A percentile compares a stretch with the other conserved stretches of the same genome.
phyloP scores from a whole-genome alignment of 2,888 invertebrate genomes.

The Drosophila kanekoi region DNA sequence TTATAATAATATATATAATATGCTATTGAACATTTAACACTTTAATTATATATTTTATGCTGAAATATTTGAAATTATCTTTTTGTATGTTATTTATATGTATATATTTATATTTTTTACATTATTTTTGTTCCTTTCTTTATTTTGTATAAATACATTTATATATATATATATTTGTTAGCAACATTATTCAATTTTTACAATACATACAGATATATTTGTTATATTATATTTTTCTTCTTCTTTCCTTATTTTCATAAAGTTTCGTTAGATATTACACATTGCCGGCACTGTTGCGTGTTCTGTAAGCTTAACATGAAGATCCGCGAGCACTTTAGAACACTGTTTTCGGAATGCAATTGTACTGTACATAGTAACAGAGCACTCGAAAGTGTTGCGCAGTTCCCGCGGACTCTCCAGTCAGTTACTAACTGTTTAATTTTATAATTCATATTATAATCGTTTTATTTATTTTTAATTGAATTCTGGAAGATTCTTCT shows the following conservation, averaged over 20 bases:
- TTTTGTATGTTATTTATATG: slow-evolving; percentile 29
- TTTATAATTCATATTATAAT: slow-evolving; percentile 18
- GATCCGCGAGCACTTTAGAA: slow-evolving; percentile 15
- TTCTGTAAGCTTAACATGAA: slow-evolving; percentile 19
- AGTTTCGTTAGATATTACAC: slow-evolving; percentile 75
- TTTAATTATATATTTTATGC: slow-evolving; percentile 62
- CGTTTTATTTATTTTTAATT: slow-evolving; percentile 26
- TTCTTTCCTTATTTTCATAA: slow-evolving; percentile 32
- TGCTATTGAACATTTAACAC: slow-evolving; percentile 77
- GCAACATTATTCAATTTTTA: slow-evolving; percentile 46
- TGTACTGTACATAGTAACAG: not conserved
- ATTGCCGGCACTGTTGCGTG: slow-evolving; percentile 74
- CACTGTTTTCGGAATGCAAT: not conserved
- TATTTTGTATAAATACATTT: slow-evolving; percentile 36
- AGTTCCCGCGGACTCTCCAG: slow-evolving; percentile 22
- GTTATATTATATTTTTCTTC: slow-evolving; percentile 7
- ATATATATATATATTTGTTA: slow-evolving; percentile 38
- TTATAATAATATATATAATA: slow-evolving; percentile 56
- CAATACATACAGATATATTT: slow-evolving; percentile 55
- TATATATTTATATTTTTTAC: slow-evolving; percentile 55
- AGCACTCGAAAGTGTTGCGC: slow-evolving; percentile 15
- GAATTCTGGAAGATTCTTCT: slow-evolving; percentile 51
- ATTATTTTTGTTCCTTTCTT: slow-evolving; percentile 26
- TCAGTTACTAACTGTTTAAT: not conserved
- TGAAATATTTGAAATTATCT: slow-evolving; percentile 48